Evolutionary conservation across 2,888 invertebrate genomes (phyloP).

Genomic region (Limnephilus lunatus): DNA sequence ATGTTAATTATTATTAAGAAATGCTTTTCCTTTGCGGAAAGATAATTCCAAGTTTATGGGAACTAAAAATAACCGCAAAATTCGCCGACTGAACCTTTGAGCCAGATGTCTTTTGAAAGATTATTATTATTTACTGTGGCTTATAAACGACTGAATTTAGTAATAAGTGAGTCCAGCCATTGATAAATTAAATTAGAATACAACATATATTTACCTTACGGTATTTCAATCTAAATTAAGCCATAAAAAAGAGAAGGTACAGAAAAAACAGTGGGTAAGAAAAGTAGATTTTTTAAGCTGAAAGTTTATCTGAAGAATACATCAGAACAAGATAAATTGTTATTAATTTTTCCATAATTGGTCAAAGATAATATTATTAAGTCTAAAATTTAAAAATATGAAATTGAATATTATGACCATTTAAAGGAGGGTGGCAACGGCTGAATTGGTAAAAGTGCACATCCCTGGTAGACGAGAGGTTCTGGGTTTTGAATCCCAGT

Average conservation of each 20-base stretch:
- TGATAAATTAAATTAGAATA: background rate
- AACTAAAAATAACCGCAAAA: background rate
- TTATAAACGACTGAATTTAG: slow-evolving; percentile 27
- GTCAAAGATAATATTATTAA: no score
- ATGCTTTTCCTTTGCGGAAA: background rate
- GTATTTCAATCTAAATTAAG: background rate
- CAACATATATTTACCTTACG: background rate
- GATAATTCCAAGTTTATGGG: background rate
- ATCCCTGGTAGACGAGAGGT: no score
- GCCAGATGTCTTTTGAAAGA: background rate
- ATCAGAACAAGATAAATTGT: no score
- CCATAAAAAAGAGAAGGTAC: background rate
- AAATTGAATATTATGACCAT: no score
- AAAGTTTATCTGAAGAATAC: no score
- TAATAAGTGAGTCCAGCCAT: slow-evolving; percentile 4
- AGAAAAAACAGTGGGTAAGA: no score
- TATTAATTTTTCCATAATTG: no score
- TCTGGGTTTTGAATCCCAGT: no score
- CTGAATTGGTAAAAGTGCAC: no score
- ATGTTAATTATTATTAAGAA: background rate
- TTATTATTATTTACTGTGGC: slow-evolving; percentile 35
- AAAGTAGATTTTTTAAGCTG: background rate
- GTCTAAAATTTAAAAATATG: no score
- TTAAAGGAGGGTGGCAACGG: no score
- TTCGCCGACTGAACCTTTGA: no score